These are phyloP conservation scores for Schizothorax lantsangensis DNA, from an alignment of 2,797 vertebrate genomes.

Conservation along the genomic window DNA sequence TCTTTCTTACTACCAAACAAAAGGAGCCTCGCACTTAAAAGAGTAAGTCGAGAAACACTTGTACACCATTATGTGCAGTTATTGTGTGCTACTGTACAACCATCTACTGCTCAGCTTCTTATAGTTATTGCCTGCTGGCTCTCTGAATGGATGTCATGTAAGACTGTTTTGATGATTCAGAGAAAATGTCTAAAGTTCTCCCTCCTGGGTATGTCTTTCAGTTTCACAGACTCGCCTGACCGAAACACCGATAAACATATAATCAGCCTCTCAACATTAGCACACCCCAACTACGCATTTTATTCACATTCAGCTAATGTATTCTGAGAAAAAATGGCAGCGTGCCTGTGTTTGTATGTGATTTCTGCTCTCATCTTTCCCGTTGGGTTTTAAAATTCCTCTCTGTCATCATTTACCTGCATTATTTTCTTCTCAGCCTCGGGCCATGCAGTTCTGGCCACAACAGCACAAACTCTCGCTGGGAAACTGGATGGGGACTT, in stretches of 20 bases:
- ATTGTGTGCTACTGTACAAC: neutral
- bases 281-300: constrained; percentile 3
- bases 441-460: constrained; percentile 38
- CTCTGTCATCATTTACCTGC: constrained; percentile 41
- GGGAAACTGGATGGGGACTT: constrained; percentile 36
- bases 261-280: constrained; percentile 1
- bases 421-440: constrained; percentile 42
- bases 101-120: neutral
- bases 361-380: constrained; percentile 23
- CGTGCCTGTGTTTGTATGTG: neutral
- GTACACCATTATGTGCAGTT: neutral
- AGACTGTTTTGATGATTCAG: constrained; percentile 18
- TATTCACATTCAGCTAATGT: constrained; percentile 39
- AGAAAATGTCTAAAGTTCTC: neutral
- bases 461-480: constrained; percentile 12
- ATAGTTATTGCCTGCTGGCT: neutral
- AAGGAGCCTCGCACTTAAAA: neutral
- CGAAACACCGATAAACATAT: neutral
- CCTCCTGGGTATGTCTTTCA: neutral
- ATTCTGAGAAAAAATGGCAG: neutral
- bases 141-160: constrained; percentile 13
- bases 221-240: neutral
- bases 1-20: neutral
- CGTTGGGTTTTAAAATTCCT: constrained; percentile 22
- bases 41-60: constrained; percentile 5